Base-by-base conservation (phyloP, 2,888 invertebrate genomes). In the Incurvaria masculella region DNA sequence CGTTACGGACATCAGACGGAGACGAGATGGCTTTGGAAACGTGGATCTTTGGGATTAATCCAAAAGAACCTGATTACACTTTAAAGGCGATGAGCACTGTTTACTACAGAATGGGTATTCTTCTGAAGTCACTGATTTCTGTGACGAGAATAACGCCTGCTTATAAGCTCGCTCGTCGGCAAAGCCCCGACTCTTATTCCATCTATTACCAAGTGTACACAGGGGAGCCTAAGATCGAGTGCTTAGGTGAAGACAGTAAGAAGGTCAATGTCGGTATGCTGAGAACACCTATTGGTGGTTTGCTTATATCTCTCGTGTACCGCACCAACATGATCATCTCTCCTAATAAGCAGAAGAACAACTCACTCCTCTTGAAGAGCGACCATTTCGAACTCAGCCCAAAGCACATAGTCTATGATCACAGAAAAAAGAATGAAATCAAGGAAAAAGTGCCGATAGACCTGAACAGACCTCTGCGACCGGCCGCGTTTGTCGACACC, bases 301-400 rank as follows among this genome's bases (percentile, higher is more conserved):
- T 97, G 40, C 85, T 85, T 54, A 82, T 96, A 61, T 86, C 88
- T 1, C 88, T 96, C 11, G 85, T 89, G 0, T 97, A 94, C 66
- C 84, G 97, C 58, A 95, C 95, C 2, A 93, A 94, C 72, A 89
- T 97, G 83, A 90, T 94, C 2, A 91, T 96, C 61, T 89, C 94
- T 2, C 94, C 95, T 2, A 90, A 91, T 49, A 86, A 86, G 52
- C 85, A 84, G 41, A 85, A 84, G 50, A 88, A 88, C 55, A 68
- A 71, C 53, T 81, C 85, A 1, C 84, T 93, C 33, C 84, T 94
- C 80, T 74, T 95, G n/a, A 94, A 95, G 65, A 94, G 94, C 61
- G 94, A 96, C 67, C 94, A 96, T 69, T 96, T 94, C 66, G 90
- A 93, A 65, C 66, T 85, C 54, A 87, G 89, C 62, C 87, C 89